Evolutionary conservation across 1,140 invertebrate genomes (phyloP).

Genomic region (Caenorhabditis tropicalis): DNA sequence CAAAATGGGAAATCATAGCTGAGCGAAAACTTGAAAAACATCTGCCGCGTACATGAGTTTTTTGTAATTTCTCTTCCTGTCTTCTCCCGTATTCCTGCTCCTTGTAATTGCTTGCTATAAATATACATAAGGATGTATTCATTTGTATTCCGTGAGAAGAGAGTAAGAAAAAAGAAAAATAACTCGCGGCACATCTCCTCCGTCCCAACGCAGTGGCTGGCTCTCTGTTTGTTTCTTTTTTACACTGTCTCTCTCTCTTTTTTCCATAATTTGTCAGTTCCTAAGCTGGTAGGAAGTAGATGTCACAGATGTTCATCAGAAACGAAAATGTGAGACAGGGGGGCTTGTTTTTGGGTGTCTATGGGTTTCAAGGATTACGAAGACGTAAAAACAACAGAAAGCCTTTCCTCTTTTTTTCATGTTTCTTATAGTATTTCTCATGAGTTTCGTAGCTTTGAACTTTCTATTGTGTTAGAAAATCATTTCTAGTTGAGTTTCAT

Average conservation of each 20-base stretch:
- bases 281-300: background rate
- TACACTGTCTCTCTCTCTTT: background rate
- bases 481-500: background rate
- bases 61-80: background rate
- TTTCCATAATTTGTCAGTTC: background rate
- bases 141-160: conserved; percentile 39
- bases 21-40: background rate
- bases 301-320: background rate
- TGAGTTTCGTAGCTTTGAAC: too few relatives aligned
- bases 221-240: background rate
- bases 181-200: background rate
- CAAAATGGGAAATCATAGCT: background rate
- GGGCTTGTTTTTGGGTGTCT: background rate
- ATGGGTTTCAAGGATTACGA: background rate
- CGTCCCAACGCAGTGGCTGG: background rate
- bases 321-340: background rate
- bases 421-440: background rate
- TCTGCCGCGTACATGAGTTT: background rate
- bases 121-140: conserved; percentile 2
- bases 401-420: background rate
- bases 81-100: background rate
- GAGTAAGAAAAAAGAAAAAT: background rate
- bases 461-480: background rate
- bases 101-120: background rate
- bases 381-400: background rate